Conservation (phyloP, 2,888 invertebrate genomes). For the Hyposoter didymator region DNA sequence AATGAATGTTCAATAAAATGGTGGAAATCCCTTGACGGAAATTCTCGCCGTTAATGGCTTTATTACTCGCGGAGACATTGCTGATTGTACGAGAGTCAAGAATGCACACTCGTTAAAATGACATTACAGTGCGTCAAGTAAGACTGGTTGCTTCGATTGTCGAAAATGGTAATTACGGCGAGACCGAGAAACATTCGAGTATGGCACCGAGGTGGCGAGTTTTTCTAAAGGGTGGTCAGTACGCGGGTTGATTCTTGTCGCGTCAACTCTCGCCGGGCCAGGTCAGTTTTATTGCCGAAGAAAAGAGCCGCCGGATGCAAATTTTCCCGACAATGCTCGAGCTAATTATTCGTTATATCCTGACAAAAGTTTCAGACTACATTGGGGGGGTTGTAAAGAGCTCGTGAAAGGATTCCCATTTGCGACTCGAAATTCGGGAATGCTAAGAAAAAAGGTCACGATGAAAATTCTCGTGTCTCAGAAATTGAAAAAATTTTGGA, state of each 20-base stretch:
- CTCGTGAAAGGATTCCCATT: neutral
- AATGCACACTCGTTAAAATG: neutral
- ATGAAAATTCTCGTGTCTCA: neutral
- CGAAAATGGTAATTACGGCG: neutral
- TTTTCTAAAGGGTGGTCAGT: neutral
- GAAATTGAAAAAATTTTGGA: neutral
- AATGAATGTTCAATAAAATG: neutral
- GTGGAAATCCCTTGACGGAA: neutral
- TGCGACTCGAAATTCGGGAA: too few relatives aligned
- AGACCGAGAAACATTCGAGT: neutral
- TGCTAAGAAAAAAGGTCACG: too few relatives aligned
- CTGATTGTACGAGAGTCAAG: neutral
- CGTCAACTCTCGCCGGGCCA: neutral
- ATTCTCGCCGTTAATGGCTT: neutral
- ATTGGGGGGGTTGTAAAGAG: neutral
- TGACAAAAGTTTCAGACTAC: neutral
- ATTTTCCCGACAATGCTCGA: neutral
- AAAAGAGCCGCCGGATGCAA: too few relatives aligned
- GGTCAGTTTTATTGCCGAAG: slow-evolving; percentile 5
- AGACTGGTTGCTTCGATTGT: neutral
- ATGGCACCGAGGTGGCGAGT: neutral
- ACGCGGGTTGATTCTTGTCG: neutral
- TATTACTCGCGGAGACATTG: neutral
- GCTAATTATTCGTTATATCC: slow-evolving; percentile 7
- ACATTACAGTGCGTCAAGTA: neutral